A percentile compares a stretch with the other conserved stretches of the same genome.
Conservation (phyloP, 2,888 invertebrate genomes). For the Alviniconcha strummeri region DNA sequence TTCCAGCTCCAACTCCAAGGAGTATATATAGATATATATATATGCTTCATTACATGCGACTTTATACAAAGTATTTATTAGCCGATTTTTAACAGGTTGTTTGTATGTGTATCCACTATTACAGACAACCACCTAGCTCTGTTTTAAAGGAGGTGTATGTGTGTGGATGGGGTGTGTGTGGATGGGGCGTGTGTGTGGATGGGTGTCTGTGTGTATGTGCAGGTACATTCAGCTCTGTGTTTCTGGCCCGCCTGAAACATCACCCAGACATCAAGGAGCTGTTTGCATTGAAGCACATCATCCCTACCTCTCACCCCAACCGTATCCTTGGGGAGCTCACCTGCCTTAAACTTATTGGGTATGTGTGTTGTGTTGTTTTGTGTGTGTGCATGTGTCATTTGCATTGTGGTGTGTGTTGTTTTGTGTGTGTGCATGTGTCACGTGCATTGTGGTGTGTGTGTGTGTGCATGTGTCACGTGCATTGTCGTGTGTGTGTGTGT, state of each 20-base stretch:
- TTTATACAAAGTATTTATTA: no score
- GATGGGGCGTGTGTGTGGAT: background rate
- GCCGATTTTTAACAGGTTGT: no score
- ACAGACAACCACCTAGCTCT: no score
- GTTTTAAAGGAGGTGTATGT: no score
- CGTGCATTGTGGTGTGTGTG: no score
- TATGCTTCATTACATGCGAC: no score
- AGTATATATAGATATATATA: no score
- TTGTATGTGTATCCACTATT: no score
- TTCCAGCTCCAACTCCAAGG: no score
- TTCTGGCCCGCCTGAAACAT: slow-evolving; percentile 82
- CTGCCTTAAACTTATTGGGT: slow-evolving; percentile 79
- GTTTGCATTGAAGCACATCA: slow-evolving; percentile 90
- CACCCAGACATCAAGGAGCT: slow-evolving; percentile 69
- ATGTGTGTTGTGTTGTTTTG: slow-evolving; percentile 34
- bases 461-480: no score
- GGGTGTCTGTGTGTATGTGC: background rate
- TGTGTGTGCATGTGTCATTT: background rate
- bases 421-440: background rate
- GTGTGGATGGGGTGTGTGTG: no score
- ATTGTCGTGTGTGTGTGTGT: no score
- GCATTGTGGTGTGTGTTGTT: background rate
- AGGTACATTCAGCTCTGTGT: slow-evolving; percentile 92
- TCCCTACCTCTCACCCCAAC: slow-evolving; percentile 89
- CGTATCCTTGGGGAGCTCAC: slow-evolving; percentile 87